Base-by-base conservation (phyloP, 2,888 invertebrate species). In the Galerucella nymphaeae region DNA sequence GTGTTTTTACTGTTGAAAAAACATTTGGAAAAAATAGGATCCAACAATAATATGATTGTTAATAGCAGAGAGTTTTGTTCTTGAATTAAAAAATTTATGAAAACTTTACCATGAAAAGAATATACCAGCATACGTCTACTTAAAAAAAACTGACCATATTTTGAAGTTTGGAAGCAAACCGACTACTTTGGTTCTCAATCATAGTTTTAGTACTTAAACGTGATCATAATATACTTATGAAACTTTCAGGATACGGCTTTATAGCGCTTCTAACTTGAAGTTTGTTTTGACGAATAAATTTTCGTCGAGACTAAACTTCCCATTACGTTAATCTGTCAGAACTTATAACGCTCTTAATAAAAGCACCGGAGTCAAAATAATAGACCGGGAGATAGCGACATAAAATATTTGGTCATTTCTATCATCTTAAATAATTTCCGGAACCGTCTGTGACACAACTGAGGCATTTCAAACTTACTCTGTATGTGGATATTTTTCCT, bases 251-350 rank as follows among this genome's bases (percentile, higher is more conserved):
- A 68, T 59, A 61, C 20, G 50, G 50, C 45, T 59, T 68, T 61
- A 55, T 48, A 50, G 50, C 18, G 68, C 50, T 48, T 23, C 48
- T 42, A 66, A 58, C 57, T 66, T 45, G 9, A 68, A 68, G 61
- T 68, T 68, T 61, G 50, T 68, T 68, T 68, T 45, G 68, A 48
- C 30, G 45, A 30, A 68, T 68, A 68, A 68, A 68, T 38, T 59
- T 50, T 58, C 53, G 48, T 30, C 18, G 13, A 23, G 50, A 61
- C 16, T 6, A 53, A 65, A 65, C 41, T 57, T 66, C 57, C 14
- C 41, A 66, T 11, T 38, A 66, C 55, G 55, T 30, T 30, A 59
- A 38, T 59, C 30, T 30, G 30, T 59, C 16, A 53, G 10, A 53
- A 53, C 11, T 13, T 14, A 45, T 45, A 45, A 45, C 45, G 5